A percentile compares a stretch with the other conserved stretches of the same genome.
phyloP scores from a whole-genome alignment of 2,797 vertebrate genomes.

The Phylloscopus collybita region DNA sequence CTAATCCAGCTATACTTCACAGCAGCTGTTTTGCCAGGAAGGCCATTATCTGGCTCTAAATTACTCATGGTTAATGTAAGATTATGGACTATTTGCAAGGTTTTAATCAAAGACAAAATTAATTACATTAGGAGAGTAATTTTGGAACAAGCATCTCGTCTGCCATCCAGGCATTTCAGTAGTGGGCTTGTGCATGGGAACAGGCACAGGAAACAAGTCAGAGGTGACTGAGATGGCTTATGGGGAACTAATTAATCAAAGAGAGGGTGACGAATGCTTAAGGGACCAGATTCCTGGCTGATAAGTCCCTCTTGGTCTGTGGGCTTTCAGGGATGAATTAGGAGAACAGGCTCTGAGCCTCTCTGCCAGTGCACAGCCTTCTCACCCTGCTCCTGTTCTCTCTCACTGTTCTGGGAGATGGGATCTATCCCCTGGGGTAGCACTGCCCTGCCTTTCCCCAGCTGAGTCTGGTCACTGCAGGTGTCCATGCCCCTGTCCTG shows the following conservation, averaged over 20 bases:
- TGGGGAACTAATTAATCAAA: not conserved
- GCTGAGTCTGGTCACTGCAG: not conserved
- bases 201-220: not conserved
- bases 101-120: not conserved
- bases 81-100: not conserved
- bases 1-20: not conserved
- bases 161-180: not conserved
- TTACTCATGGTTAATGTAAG: not conserved
- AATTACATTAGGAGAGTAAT: not conserved
- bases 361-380: not conserved
- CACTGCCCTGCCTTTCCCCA: not conserved
- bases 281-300: not conserved
- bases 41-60: not conserved
- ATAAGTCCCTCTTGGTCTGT: not conserved
- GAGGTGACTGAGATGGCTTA: not conserved
- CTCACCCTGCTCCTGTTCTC: not conserved
- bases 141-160: not conserved
- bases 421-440: fast-evolving
- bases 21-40: not conserved
- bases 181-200: not conserved
- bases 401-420: fast-evolving
- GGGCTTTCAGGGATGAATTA: not conserved
- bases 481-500: not conserved
- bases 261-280: not conserved
- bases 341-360: not conserved